Conservation (phyloP, 30 jellyfish, hydroid and myxozoan genomes). For the Euphysa ruthae region DNA sequence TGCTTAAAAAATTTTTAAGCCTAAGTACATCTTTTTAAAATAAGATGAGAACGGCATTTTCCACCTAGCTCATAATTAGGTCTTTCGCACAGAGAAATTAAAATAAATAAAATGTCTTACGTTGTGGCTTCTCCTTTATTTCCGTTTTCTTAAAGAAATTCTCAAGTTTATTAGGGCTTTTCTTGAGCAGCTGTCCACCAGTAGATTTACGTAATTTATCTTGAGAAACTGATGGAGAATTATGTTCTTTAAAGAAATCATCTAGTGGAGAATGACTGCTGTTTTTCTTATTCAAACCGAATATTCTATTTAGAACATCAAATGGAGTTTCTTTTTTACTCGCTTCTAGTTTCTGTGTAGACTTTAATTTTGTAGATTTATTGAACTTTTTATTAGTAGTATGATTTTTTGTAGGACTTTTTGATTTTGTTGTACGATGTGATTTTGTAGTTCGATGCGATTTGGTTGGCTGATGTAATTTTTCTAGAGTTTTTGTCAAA, state of each 20-base stretch:
- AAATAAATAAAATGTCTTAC: not conserved
- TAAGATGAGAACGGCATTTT: too few species aligned
- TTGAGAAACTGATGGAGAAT: not conserved
- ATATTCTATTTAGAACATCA: slow-evolving; percentile 6
- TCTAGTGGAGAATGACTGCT: not conserved
- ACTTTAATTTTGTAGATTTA: not conserved
- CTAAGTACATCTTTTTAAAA: too few species aligned
- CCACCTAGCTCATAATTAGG: too few species aligned
- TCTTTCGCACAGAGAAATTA: too few species aligned
- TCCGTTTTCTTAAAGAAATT: slow-evolving; percentile 25
- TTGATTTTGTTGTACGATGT: not conserved
- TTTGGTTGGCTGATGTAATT: too few species aligned
- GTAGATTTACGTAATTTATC: not conserved
- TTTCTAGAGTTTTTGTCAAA: too few species aligned
- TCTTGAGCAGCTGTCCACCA: not conserved
- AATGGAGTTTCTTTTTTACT: slow-evolving; percentile 9
- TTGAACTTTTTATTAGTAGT: not conserved
- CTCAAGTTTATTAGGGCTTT: slow-evolving; percentile 13
- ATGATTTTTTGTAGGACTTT: not conserved
- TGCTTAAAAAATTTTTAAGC: too few species aligned
- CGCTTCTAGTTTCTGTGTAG: not conserved
- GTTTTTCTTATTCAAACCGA: not conserved
- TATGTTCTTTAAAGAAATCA: slow-evolving; percentile 1
- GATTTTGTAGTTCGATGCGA: too few species aligned
- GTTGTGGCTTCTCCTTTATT: slow-evolving; percentile 5